These are phyloP conservation scores for Drosophila prostipennis DNA, from an alignment of 2,888 invertebrate species.

Conservation along the genomic window DNA sequence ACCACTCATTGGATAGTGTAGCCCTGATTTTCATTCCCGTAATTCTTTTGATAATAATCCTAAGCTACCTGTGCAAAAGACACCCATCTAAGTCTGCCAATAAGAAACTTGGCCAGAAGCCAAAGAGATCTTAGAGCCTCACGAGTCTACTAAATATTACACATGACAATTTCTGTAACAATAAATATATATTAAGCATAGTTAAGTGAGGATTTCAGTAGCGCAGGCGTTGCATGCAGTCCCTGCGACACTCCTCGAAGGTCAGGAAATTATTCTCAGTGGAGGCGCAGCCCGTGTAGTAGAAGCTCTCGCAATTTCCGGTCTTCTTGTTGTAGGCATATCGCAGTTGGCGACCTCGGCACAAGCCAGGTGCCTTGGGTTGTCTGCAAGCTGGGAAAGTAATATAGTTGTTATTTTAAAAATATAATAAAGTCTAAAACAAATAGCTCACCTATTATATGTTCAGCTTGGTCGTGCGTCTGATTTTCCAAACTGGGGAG, in stretches of 20 bases:
- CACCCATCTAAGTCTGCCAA: background rate
- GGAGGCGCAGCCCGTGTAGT: conserved; percentile 78
- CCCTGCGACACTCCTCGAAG: conserved; percentile 79
- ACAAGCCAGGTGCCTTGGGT: conserved; percentile 72
- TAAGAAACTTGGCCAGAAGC: conserved; percentile 3
- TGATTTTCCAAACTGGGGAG: conserved; percentile 58
- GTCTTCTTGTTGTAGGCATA: conserved; percentile 77
- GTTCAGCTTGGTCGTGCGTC: conserved; percentile 47
- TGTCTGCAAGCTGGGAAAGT: conserved; percentile 68
- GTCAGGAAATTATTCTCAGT: conserved; percentile 78
- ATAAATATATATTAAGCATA: conserved; percentile 22
- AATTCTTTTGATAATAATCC: conserved; percentile 5
- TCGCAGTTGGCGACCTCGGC: conserved; percentile 72
- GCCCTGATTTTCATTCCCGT: conserved; percentile 37
- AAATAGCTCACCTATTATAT: conserved; percentile 40
- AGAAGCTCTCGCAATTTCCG: conserved; percentile 78
- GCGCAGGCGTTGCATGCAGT: conserved; percentile 75
- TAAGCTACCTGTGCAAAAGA: background rate
- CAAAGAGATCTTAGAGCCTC: conserved; percentile 23
- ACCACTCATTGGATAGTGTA: conserved; percentile 82
- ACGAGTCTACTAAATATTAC: background rate
- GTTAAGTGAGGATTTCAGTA: conserved; percentile 54
- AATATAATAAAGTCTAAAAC: background rate
- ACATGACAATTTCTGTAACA: conserved; percentile 1
- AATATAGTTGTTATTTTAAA: background rate